phyloP scores from a whole-genome alignment of 2,113 vertebrate genomes.

The Jaculus jaculus region DNA sequence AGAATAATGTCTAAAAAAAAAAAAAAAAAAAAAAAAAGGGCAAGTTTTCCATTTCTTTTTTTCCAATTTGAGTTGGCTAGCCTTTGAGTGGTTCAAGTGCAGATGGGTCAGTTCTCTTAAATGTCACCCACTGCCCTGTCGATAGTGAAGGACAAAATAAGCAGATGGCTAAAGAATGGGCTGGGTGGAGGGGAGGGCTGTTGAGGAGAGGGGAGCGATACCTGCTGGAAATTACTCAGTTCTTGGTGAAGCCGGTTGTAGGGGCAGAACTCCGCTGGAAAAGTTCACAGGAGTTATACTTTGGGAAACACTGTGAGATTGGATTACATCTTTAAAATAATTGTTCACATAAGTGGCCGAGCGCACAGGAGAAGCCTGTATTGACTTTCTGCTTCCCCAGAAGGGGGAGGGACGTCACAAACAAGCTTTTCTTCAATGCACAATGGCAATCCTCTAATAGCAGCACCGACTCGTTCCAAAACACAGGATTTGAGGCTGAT shows the following conservation, averaged over 20 bases:
- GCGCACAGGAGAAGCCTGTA: slow-evolving; percentile 79
- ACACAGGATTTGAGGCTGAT: slow-evolving; percentile 86
- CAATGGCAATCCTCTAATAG: slow-evolving; percentile 87
- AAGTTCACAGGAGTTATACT: slow-evolving; percentile 62
- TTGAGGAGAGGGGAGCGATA: slow-evolving; percentile 7
- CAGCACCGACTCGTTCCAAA: slow-evolving; percentile 84
- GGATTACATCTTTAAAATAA: slow-evolving; percentile 82
- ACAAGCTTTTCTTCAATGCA: slow-evolving; percentile 88
- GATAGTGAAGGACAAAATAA: slow-evolving; percentile 62
- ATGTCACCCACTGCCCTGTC: slow-evolving; percentile 59
- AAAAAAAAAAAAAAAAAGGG: background rate
- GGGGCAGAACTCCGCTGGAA: slow-evolving; percentile 28
- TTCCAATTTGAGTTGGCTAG: slow-evolving; percentile 50
- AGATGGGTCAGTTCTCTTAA: slow-evolving; percentile 68
- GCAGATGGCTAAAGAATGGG: slow-evolving; percentile 71
- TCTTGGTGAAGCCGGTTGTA: slow-evolving; percentile 8
- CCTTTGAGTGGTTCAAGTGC: slow-evolving; percentile 51
- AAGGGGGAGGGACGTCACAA: slow-evolving; percentile 83
- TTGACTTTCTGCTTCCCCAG: slow-evolving; percentile 84
- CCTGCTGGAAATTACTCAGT: slow-evolving; percentile 23
- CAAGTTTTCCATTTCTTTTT: background rate
- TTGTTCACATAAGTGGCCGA: slow-evolving; percentile 82
- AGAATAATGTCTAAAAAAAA: slow-evolving; percentile 27
- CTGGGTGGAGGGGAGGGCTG: background rate
- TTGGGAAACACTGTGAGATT: slow-evolving; percentile 49